Evolutionary conservation across 2,113 vertebrate species (phyloP).

Genomic region (Neogale vison): DNA sequence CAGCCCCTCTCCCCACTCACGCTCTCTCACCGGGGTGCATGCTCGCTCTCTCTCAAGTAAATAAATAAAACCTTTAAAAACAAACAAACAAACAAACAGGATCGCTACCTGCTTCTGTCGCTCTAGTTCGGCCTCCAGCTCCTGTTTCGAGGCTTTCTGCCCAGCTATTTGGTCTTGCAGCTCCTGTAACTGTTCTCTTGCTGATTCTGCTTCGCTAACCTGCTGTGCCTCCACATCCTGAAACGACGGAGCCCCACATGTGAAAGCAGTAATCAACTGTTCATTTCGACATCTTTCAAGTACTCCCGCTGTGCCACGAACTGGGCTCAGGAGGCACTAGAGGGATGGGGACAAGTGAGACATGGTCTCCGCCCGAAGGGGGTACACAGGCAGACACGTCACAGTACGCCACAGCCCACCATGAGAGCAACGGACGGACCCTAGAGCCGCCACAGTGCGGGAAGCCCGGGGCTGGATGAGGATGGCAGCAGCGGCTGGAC

Average conservation of each 20-base stretch:
- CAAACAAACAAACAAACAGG: not conserved
- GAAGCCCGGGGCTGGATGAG: fast-evolving
- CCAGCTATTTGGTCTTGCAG: conserved; percentile 90
- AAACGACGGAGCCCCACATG: not conserved
- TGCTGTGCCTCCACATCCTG: conserved; percentile 95
- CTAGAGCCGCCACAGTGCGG: fast-evolving
- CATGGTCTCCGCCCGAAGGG: not conserved
- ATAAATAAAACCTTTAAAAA: not conserved
- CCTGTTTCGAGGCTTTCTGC: conserved; percentile 90
- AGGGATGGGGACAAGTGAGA: not conserved
- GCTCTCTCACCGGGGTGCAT: no score
- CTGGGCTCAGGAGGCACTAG: not conserved
- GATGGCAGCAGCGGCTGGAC: not conserved
- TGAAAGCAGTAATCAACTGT: not conserved
- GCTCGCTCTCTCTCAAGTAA: not conserved
- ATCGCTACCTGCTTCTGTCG: conserved; percentile 92
- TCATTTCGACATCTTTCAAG: not conserved
- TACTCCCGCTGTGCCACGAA: fast-evolving
- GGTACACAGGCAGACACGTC: not conserved
- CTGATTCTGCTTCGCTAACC: conserved; percentile 90
- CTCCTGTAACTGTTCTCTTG: conserved; percentile 92
- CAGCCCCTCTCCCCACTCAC: not conserved
- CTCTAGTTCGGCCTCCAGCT: conserved; percentile 93
- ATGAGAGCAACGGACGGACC: not conserved
- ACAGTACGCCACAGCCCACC: fast-evolving